phyloP scores from a whole-genome alignment of 1,140 invertebrate species.

The Plectrocnemia conspersa region DNA sequence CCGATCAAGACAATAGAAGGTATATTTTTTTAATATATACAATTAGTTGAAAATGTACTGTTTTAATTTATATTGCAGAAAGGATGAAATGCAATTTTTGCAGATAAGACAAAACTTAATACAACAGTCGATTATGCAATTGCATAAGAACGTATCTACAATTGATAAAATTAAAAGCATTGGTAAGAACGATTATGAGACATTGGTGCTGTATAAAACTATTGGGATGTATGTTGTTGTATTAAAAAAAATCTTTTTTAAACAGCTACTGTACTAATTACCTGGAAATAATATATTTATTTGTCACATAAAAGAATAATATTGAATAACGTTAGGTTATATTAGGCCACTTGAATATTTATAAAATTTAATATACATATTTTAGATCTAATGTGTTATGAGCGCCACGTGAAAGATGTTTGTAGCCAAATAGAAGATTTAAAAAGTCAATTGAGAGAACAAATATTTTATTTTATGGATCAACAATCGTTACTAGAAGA shows the following conservation, averaged over 20 bases:
- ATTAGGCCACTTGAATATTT: background rate
- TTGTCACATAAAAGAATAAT: background rate
- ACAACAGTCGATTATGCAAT: slow-evolving; percentile 15
- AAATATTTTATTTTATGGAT: slow-evolving; percentile 10
- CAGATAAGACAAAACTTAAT: slow-evolving; percentile 6
- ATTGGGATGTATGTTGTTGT: background rate
- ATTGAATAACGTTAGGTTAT: background rate
- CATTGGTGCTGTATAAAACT: too few relatives aligned
- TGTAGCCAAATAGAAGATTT: slow-evolving; percentile 14
- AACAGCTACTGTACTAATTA: background rate
- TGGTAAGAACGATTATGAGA: slow-evolving; percentile 20
- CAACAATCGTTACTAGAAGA: slow-evolving; percentile 4
- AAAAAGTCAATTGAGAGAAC: slow-evolving; percentile 9
- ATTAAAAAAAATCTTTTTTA: background rate
- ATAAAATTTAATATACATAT: slow-evolving; percentile 6
- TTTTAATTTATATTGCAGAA: slow-evolving; percentile 19
- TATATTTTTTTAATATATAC: background rate
- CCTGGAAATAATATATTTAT: background rate
- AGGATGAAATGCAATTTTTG: slow-evolving; percentile 8
- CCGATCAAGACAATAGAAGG: slow-evolving; percentile 1
- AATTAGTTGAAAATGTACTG: background rate
- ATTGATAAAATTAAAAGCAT: slow-evolving; percentile 27
- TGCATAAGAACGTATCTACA: slow-evolving; percentile 21
- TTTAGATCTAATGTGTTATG: slow-evolving; percentile 25
- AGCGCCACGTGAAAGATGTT: slow-evolving; percentile 11